Evolutionary conservation across 2,888 invertebrate species (phyloP).

Genomic region (Stenoptilia bipunctidactyla): DNA sequence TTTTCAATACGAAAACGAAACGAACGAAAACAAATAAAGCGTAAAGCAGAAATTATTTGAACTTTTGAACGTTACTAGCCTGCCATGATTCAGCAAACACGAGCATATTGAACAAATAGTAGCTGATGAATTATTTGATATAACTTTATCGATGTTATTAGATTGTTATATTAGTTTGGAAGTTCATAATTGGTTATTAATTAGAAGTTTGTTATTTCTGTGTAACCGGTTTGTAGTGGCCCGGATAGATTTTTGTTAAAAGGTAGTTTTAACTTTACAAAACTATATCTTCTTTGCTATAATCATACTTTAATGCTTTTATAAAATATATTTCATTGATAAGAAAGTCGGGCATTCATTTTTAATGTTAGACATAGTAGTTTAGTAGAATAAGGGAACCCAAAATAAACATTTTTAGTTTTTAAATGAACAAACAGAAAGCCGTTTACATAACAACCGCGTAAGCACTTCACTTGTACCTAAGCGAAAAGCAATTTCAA

Average conservation of each 20-base stretch:
- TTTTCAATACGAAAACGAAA: conserved; percentile 50
- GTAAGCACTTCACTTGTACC: background rate
- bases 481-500: background rate
- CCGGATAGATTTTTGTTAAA: too few species aligned
- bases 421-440: background rate
- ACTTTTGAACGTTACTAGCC: conserved; percentile 47
- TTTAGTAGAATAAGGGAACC: too few species aligned
- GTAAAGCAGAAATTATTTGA: conserved; percentile 54
- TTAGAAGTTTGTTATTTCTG: too few species aligned
- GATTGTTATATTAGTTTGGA: conserved; percentile 7
- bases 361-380: too few species aligned
- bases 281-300: too few species aligned
- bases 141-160: conserved; percentile 12
- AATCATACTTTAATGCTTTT: too few species aligned
- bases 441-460: background rate
- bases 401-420: too few species aligned
- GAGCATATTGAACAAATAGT: conserved; percentile 35
- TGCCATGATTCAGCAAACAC: conserved; percentile 37
- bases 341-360: too few species aligned
- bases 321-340: too few species aligned
- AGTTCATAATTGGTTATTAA: too few species aligned
- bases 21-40: conserved; percentile 59
- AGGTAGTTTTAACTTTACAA: too few species aligned
- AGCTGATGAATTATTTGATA: conserved; percentile 22
- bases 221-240: too few species aligned